These are phyloP conservation scores for Semnornis frantzii DNA, from an alignment of 2,113 vertebrate species.

Conservation along the genomic window DNA sequence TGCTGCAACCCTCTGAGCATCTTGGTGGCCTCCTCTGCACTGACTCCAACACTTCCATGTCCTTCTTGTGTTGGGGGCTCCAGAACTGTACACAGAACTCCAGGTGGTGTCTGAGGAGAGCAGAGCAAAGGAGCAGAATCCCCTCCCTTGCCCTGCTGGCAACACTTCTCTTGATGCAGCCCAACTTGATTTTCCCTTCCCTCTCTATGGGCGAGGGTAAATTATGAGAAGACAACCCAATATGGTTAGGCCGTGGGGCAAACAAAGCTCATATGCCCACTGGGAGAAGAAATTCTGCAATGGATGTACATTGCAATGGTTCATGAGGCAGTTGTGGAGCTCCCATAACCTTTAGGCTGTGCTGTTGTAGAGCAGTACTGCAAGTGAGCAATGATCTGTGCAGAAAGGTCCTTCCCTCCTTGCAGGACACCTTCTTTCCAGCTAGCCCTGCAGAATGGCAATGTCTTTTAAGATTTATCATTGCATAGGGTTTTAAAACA, in stretches of 20 bases:
- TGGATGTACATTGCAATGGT: not conserved
- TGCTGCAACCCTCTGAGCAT: no score
- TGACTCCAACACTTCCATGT: no score
- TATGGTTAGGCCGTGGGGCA: not conserved
- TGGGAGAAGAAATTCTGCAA: not conserved
- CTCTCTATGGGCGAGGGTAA: not conserved
- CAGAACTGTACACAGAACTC: no score
- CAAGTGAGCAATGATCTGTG: not conserved
- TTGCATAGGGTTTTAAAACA: not conserved
- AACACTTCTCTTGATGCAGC: no score
- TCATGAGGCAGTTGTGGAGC: not conserved
- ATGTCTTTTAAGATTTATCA: not conserved
- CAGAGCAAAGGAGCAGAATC: no score
- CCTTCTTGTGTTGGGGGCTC: no score
- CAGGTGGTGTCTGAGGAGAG: no score
- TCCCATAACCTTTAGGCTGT: not conserved
- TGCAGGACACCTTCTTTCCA: not conserved
- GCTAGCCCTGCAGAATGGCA: not conserved
- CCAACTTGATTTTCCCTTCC: not conserved
- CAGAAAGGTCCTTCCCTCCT: not conserved
- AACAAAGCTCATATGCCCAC: not conserved
- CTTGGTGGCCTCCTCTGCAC: no score
- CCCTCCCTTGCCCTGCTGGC: no score
- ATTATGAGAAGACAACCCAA: not conserved
- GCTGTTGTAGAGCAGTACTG: not conserved